Evolutionary conservation across 2,888 invertebrate species (phyloP), one percentile per base, ranked within the genome.

Genomic region (Acrobasis consociella): DNA sequence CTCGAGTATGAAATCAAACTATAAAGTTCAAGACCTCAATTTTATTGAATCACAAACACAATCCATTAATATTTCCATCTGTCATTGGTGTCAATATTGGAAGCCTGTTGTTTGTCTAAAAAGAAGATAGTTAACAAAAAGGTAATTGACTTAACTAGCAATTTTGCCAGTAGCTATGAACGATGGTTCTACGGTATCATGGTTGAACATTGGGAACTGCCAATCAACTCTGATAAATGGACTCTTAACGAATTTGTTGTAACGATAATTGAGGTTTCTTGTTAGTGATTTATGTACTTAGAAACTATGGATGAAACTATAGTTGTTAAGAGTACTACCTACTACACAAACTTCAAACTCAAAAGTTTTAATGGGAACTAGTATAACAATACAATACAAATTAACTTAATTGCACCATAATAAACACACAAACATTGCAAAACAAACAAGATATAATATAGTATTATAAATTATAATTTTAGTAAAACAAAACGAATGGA

Each of bases 161-260:
- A 82, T 87, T 85, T 84, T 61, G 83, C 86, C 86, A 81, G 87
- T 87, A 86, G 87, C 87, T 67, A 75, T 73, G 65, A 67, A 62
- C 68, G 64, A 42, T 51, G 60, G 37, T 16, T 62, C 37, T 46
- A 62, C 64, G 69, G 65, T 71, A 73, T 75, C 72, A 70, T 67
- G 68, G 60, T 62, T 64, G 58, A 61, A 65, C 64, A 75, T 72
- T 69, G 73, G 22, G 42, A 56, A 42, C 81, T 87, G 88, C 81
- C 87, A 86, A 86, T 87, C 88, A 87, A 69, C 51, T 68, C 74
- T 81, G 80, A 82, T 87, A 82, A 88, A 89, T 87, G 78, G 76
- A 70, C 72, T 79, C 81, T 79, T 88, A 88, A 88, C 87, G 86
- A 87, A 87, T 88, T 85, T 81, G 81, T 84, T 83, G 77, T 82